Conservation (phyloP, 2,888 invertebrate genomes). For the Nemoura dubitans region DNA sequence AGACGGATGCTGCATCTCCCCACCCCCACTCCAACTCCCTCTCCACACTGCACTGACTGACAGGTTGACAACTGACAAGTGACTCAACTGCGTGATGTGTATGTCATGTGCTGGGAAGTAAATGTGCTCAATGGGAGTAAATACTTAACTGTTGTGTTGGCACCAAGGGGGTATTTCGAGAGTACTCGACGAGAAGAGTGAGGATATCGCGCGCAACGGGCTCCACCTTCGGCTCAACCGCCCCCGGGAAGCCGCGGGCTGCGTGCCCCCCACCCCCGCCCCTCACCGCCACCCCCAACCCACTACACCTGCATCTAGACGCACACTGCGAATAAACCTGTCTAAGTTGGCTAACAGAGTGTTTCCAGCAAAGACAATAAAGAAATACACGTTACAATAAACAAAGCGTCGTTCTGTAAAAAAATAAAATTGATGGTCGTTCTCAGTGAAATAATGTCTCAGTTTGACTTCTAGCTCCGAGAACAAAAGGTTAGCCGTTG, state of each 20-base stretch:
- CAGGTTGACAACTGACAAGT: not conserved
- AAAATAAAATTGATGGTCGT: slow-evolving; percentile 29
- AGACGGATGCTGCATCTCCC: not conserved
- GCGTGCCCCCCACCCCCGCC: too few relatives aligned
- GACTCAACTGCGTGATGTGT: not conserved
- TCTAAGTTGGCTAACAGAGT: not conserved
- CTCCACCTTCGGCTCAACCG: not conserved
- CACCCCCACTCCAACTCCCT: not conserved
- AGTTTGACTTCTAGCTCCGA: not conserved
- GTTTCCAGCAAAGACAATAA: slow-evolving; percentile 19
- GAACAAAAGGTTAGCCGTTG: not conserved
- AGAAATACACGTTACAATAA: slow-evolving; percentile 15
- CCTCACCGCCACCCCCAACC: too few relatives aligned
- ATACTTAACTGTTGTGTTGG: not conserved
- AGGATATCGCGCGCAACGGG: not conserved
- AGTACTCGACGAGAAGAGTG: not conserved
- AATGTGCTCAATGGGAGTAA: not conserved
- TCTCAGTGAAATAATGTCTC: slow-evolving; percentile 10
- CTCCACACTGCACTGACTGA: not conserved
- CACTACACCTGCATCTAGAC: not conserved
- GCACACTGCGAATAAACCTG: slow-evolving; percentile 13
- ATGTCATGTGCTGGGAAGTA: not conserved
- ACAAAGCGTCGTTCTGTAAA: not conserved
- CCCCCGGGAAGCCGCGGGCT: too few relatives aligned
- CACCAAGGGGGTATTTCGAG: not conserved